Conservation (phyloP, 2,888 invertebrate genomes). For the Oligia latruncula region DNA sequence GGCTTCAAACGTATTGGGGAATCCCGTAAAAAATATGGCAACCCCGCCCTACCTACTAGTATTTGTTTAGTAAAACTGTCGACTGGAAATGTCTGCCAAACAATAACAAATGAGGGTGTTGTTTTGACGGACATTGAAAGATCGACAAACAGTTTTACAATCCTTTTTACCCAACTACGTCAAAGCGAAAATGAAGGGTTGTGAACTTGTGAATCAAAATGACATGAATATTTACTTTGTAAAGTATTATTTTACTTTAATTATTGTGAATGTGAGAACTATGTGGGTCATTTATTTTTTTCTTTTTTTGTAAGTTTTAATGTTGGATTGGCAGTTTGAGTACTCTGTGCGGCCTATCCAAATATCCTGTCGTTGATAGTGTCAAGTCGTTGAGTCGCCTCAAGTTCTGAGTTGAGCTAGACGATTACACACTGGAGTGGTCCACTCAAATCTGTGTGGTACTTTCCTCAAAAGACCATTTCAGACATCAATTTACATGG, state of each 20-base stretch:
- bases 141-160: neutral
- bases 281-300: too few species aligned
- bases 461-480: too few species aligned
- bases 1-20: neutral
- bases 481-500: too few species aligned
- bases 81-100: constrained; percentile 1
- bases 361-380: too few species aligned
- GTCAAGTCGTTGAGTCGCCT: too few species aligned
- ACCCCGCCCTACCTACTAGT: neutral
- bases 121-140: constrained; percentile 13
- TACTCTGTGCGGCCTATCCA: too few species aligned
- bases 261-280: too few species aligned
- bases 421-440: too few species aligned
- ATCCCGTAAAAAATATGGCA: constrained; percentile 4
- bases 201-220: neutral
- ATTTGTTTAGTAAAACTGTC: constrained; percentile 1
- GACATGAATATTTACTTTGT: neutral
- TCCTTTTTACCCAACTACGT: neutral
- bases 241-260: neutral
- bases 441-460: too few species aligned
- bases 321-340: too few species aligned
- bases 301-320: too few species aligned
- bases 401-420: too few species aligned
- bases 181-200: neutral
- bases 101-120: constrained; percentile 20